phyloP scores from a whole-genome alignment of 2,797 vertebrate genomes.

The Hybognathus amarus region DNA sequence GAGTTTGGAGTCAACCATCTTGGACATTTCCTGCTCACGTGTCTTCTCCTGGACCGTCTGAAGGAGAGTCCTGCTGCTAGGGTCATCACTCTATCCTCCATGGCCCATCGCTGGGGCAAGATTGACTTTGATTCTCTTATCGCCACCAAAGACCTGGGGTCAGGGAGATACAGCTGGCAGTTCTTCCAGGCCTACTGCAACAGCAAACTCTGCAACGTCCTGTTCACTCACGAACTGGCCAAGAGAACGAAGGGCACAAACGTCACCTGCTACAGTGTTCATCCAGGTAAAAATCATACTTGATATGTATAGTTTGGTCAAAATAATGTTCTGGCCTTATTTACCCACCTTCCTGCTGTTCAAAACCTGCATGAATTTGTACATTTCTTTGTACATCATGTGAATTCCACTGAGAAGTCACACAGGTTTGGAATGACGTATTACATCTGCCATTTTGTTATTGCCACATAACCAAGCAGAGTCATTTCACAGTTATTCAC shows the following conservation, averaged over 20 bases:
- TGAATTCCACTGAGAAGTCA: neutral
- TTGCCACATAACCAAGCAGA: neutral
- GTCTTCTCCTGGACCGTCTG: conserved; percentile 71
- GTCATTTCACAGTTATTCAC: neutral
- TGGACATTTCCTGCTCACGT: conserved; percentile 78
- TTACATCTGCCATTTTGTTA: neutral
- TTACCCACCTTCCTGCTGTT: neutral
- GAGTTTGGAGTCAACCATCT: conserved; percentile 81
- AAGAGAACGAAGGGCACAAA: conserved; percentile 68
- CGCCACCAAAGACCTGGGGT: conserved; percentile 68
- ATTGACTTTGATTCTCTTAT: conserved; percentile 72
- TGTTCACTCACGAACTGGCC: conserved; percentile 77
- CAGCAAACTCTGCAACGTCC: conserved; percentile 79
- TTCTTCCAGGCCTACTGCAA: conserved; percentile 77
- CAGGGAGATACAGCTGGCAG: conserved; percentile 74
- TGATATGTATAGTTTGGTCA: neutral
- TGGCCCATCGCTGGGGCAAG: conserved; percentile 73
- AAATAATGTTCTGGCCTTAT: neutral
- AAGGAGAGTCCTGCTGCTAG: conserved; percentile 68
- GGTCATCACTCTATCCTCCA: conserved; percentile 74
- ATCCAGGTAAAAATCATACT: conserved; percentile 70
- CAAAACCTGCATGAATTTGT: neutral
- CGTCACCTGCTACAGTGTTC: conserved; percentile 77
- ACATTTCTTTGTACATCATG: neutral
- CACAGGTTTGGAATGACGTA: neutral